Base-by-base conservation (phyloP, 2,888 invertebrate species). In the Rhagonycha fulva region DNA sequence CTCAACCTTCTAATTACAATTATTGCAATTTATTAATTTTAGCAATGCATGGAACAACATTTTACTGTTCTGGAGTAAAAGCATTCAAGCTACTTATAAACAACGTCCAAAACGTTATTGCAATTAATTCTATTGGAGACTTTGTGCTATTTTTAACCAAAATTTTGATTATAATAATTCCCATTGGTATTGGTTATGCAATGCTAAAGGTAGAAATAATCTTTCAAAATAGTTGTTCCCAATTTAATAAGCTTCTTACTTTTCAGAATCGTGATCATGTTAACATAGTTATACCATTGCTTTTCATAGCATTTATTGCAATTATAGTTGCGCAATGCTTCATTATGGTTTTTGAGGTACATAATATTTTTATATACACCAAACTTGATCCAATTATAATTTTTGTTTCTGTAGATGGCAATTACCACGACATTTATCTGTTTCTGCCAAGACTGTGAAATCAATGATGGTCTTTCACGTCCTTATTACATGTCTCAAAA, bases 71-170 rank as follows among this genome's bases (percentile, higher is more conserved):
- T 9, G 93, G 93, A 5, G 88, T 87, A 82, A 89, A 90, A 82
- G 93, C 94, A 0, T 92, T 93, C 82, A 87, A 88, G 79, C 87
- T 91, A 14, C 84, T 94, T 12, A 87, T 91, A 0, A 89, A 88
- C 66, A 94, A 94, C 85, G 90, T 91, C 47, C 85, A 94, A 66
- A 87, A 92, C 76, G 92, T 94, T 11, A 89, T 91, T 12, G 92
- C 93, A 3, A 93, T 94, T 68, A 94, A 94, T 87, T 93, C 93
- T 28, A 91, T 94, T 14, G 94, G 94, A 11, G 93, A 93, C 85
- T 93, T 94, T 83, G 91, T 94, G 0, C 85, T 94, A 23, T 91
- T 94, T 81, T 86, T 94, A 67, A 92, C 91, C 26, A 94, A 94
- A 89, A 89, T 92, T 4, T 86, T 92, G 23, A 91, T 94, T 3